Percentiles rank a stretch among this genome's conserved stretches.
These are phyloP conservation scores for Macquaria australasica DNA, from an alignment of 2,113 vertebrate genomes.

Conservation along the genomic window DNA sequence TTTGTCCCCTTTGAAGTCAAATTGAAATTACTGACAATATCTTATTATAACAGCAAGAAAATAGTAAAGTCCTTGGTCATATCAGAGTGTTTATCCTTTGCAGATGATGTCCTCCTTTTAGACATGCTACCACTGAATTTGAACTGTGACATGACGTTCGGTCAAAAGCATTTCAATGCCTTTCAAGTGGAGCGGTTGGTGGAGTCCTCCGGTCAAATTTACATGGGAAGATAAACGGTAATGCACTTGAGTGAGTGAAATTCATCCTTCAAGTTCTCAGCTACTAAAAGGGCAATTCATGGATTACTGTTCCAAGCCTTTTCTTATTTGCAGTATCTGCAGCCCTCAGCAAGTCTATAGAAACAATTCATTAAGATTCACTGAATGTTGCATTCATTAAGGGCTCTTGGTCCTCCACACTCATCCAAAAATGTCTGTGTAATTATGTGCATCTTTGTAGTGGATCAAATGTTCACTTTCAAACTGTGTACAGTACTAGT, in stretches of 20 bases:
- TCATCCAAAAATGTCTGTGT: conserved; percentile 6
- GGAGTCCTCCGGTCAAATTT: conserved; percentile 42
- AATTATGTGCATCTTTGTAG: conserved; percentile 21
- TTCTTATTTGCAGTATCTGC: conserved; percentile 57
- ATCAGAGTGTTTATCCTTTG: conserved; percentile 68
- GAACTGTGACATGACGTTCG: not conserved
- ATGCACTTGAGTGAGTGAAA: conserved; percentile 8
- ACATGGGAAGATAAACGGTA: not conserved
- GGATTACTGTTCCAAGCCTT: not conserved
- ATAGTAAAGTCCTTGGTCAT: conserved; percentile 36
- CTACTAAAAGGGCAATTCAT: conserved; percentile 27
- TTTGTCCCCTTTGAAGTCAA: conserved; percentile 18
- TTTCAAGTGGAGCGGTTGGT: conserved; percentile 26
- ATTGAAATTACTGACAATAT: not conserved
- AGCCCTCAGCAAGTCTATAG: conserved; percentile 68
- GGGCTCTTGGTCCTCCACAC: conserved; percentile 58
- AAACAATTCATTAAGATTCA: conserved; percentile 41
- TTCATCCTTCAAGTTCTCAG: not conserved
- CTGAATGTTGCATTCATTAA: conserved; percentile 25
- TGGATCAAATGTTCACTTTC: conserved; percentile 44
- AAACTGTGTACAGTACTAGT: conserved; percentile 7
- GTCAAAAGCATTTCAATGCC: conserved; percentile 12
- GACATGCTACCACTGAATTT: conserved; percentile 74
- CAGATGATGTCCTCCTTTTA: conserved; percentile 77
- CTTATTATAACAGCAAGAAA: not conserved